Conservation (phyloP, 2,113 vertebrate species). For the Clupea harengus region DNA sequence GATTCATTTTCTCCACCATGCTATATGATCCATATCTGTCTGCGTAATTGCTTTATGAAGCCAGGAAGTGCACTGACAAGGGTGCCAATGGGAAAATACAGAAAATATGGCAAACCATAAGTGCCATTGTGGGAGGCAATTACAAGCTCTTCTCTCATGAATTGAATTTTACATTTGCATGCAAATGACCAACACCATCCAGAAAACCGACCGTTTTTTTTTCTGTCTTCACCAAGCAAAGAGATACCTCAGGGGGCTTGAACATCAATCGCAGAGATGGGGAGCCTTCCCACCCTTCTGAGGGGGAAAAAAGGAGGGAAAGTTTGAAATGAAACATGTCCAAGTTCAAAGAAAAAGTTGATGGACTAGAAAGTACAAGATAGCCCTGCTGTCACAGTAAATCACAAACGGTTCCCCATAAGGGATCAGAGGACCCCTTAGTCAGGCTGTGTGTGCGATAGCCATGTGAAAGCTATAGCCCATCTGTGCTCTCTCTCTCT, state of each 20-base stretch:
- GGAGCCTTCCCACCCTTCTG: slow-evolving; percentile 54
- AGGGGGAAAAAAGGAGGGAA: slow-evolving; percentile 34
- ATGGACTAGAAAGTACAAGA: slow-evolving; percentile 46
- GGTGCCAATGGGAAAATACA: neutral
- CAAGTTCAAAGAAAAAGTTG: slow-evolving; percentile 57
- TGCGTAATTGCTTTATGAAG: slow-evolving; percentile 2
- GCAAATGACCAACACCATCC: slow-evolving; percentile 43
- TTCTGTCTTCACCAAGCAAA: slow-evolving; percentile 30
- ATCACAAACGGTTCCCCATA: slow-evolving; percentile 55
- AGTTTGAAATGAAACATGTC: slow-evolving; percentile 46
- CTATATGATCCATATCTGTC: slow-evolving; percentile 34
- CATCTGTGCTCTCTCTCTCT: neutral
- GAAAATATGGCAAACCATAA: slow-evolving; percentile 10
- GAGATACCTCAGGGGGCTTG: slow-evolving; percentile 48
- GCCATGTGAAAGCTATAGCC: neutral
- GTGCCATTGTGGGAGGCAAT: slow-evolving; percentile 5
- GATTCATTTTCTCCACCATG: slow-evolving; percentile 17
- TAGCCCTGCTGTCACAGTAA: slow-evolving; percentile 60
- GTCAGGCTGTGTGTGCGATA: neutral
- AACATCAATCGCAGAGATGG: slow-evolving; percentile 63
- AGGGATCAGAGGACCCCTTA: slow-evolving; percentile 1
- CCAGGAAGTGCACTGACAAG: neutral
- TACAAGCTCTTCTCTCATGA: slow-evolving; percentile 6
- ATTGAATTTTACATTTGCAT: slow-evolving; percentile 39
- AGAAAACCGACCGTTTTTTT: slow-evolving; percentile 25